Base-by-base conservation (phyloP, 2,113 vertebrate genomes). In the Pelecanoides urinatrix region DNA sequence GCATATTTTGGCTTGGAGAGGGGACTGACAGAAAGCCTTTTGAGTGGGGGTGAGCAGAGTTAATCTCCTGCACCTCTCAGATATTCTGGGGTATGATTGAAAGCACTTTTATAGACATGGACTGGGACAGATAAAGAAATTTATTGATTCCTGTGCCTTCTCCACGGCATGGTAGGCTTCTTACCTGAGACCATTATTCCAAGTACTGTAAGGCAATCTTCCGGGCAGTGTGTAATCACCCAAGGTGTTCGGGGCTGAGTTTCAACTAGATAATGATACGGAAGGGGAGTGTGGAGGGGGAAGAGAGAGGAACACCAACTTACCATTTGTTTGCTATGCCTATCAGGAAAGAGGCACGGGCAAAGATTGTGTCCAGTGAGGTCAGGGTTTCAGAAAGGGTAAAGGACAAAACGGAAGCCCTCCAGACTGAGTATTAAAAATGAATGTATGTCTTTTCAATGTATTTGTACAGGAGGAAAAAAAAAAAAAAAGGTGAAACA, bases 171-270 rank as follows among this genome's bases (percentile, higher is more conserved):
- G 94, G 92, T 90, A 95, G 91, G 50, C 79, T 98, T 88, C 7
- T 66, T 95, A 90, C 90, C 91, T 68, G 67, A 97, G 92, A 97
- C 96, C 86, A 95, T 98, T 97, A 97, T 96, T 97, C 96, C 92
- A 97, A 97, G 86, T 89, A 94, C 79, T 92, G 96, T 91, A n/a
- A n/a, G n/a, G n/a, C n/a, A 98, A 98, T 98, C 97, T 98, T 98
- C 88, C 8, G 80, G 92, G 93, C 91, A 97, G 92, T 90, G 58
- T 95, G 75, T 91, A 96, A 97, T 97, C 96, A 97, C 56, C 90
- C 84, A 97, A 91, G 66, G 90, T 92, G 90, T 96, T 90, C 16
- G 16, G 73, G 74, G 79, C 38, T 72, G 86, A 75, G 86, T 97
- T 97, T 96, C 85, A 96, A 87, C 86, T 52, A 90, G 88, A 90